Conservation (phyloP, 2,888 invertebrate genomes). For the Dasypolia templi region DNA sequence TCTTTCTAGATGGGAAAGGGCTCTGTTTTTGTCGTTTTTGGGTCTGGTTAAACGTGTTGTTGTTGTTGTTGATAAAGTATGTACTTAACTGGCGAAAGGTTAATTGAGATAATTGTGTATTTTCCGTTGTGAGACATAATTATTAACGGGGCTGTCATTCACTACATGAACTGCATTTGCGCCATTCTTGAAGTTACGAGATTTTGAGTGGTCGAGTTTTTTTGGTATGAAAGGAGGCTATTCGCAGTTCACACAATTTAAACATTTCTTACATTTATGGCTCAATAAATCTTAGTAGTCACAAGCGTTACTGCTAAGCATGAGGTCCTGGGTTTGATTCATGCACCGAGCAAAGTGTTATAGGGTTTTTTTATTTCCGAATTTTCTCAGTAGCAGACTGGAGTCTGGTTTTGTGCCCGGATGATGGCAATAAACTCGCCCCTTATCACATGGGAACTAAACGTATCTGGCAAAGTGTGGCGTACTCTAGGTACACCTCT, state of each 20-base stretch:
- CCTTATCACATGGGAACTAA: too few relatives aligned
- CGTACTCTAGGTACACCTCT: too few relatives aligned
- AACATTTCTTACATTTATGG: too few relatives aligned
- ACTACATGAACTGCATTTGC: neutral
- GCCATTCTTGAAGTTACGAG: neutral
- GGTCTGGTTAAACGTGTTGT: conserved; percentile 11
- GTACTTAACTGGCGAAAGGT: conserved; percentile 21
- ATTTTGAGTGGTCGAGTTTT: neutral
- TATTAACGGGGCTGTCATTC: neutral
- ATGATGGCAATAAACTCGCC: too few relatives aligned
- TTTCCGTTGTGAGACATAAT: neutral
- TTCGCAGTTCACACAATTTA: neutral
- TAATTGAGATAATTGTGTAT: conserved; percentile 25
- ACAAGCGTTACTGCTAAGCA: too few relatives aligned
- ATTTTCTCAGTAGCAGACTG: too few relatives aligned
- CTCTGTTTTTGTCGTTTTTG: conserved; percentile 26
- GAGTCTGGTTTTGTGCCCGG: too few relatives aligned
- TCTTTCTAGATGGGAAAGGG: conserved; percentile 33
- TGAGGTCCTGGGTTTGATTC: too few relatives aligned
- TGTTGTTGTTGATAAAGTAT: neutral
- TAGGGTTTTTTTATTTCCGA: too few relatives aligned
- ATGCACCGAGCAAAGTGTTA: too few relatives aligned
- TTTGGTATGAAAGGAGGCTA: neutral
- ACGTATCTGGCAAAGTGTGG: too few relatives aligned
- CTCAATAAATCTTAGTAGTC: too few relatives aligned